Conservation (phyloP, 2,888 invertebrate genomes). For the Leucoptera coffeella region DNA sequence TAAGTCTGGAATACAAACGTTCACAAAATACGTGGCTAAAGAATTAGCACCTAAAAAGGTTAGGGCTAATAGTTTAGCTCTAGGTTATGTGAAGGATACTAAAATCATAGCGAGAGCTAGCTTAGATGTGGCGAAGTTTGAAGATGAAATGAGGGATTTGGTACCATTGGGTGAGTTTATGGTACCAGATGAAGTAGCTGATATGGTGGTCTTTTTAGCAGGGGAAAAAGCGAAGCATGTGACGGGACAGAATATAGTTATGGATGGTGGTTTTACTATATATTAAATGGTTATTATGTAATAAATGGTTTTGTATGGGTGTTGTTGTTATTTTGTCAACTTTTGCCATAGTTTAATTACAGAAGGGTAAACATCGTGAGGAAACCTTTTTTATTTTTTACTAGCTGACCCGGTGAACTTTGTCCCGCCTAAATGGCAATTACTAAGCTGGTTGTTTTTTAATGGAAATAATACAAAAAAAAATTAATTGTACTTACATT, state of each 20-base stretch:
- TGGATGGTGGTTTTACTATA: slow-evolving; percentile 67
- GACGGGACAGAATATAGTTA: slow-evolving; percentile 72
- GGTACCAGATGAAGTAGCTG: slow-evolving; percentile 68
- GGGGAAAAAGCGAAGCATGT: slow-evolving; percentile 72
- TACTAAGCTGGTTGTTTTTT: too few species aligned
- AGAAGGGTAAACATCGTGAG: too few species aligned
- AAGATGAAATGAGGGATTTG: slow-evolving; percentile 63
- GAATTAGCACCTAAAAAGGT: slow-evolving; percentile 68
- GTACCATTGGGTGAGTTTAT: slow-evolving; percentile 80
- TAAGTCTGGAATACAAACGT: slow-evolving; percentile 82
- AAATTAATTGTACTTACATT: too few species aligned
- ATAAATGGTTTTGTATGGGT: too few species aligned
- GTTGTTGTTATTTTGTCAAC: too few species aligned
- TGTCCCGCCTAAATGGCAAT: too few species aligned
- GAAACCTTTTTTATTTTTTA: too few species aligned
- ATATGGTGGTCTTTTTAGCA: slow-evolving; percentile 76
- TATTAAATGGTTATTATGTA: too few species aligned
- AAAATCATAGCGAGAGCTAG: slow-evolving; percentile 74
- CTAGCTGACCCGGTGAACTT: too few species aligned
- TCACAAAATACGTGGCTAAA: slow-evolving; percentile 77
- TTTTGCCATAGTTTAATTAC: too few species aligned
- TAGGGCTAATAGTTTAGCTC: slow-evolving; percentile 77
- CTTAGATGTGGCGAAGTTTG: slow-evolving; percentile 65
- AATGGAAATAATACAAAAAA: too few species aligned
- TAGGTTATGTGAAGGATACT: slow-evolving; percentile 70